Conservation (phyloP, 2,113 vertebrate genomes). For the Erythrocebus patas region DNA sequence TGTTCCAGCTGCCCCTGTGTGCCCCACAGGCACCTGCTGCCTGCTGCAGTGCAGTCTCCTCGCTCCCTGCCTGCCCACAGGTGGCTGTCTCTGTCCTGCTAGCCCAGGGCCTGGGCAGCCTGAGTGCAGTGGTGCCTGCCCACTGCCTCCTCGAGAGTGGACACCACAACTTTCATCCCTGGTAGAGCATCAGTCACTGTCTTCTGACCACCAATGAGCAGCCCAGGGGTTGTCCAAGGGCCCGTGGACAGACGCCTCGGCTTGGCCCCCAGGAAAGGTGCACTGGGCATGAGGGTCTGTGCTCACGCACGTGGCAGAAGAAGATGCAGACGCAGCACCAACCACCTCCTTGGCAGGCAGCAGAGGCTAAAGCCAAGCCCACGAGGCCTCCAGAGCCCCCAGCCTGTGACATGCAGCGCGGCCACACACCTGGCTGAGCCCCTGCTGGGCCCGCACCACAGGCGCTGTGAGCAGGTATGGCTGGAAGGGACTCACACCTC, state of each 20-base stretch:
- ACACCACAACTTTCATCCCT: background rate
- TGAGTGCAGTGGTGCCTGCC: background rate
- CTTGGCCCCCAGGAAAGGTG: background rate
- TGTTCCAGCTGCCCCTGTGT: background rate
- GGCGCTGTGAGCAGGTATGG: no score
- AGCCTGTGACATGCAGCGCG: rapidly evolving
- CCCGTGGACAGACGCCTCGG: no score
- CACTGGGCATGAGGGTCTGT: rapidly evolving
- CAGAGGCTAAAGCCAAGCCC: background rate
- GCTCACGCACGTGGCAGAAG: rapidly evolving
- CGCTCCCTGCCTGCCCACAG: no score
- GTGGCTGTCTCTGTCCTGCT: background rate
- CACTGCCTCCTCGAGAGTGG: background rate
- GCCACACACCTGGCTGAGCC: background rate
- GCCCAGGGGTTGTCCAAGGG: background rate
- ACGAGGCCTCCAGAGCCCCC: background rate
- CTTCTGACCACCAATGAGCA: background rate
- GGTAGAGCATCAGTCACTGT: no score
- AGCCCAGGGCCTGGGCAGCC: background rate
- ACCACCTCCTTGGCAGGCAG: background rate
- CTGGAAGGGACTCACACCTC: background rate
- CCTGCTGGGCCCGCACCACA: background rate
- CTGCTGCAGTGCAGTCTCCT: background rate
- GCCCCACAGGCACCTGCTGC: background rate
- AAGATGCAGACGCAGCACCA: background rate